phyloP scores from a whole-genome alignment of 2,888 invertebrate genomes.

The Hyposoter didymator region DNA sequence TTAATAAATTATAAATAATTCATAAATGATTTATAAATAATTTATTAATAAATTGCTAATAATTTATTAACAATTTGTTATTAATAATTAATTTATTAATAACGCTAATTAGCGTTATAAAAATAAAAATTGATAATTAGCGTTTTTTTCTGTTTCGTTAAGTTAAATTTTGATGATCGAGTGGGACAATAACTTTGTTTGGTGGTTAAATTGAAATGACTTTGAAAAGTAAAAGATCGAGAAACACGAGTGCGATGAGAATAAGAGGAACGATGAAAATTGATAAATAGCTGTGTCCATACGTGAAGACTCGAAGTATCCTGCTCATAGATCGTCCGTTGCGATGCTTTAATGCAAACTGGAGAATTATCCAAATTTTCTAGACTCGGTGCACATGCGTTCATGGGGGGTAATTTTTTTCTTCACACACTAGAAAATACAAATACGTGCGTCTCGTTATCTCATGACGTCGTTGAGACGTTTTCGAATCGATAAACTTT shows the following conservation, averaged over 20 bases:
- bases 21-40: too few relatives aligned
- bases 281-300: conserved; percentile 60
- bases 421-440: conserved; percentile 10
- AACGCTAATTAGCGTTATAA: too few relatives aligned
- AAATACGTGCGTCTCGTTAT: conserved; percentile 33
- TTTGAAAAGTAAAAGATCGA: not conserved
- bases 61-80: too few relatives aligned
- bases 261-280: not conserved
- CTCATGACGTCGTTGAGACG: conserved; percentile 53
- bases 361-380: conserved; percentile 47
- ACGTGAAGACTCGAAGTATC: conserved; percentile 72
- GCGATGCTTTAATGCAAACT: conserved; percentile 67
- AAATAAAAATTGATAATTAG: too few relatives aligned
- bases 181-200: not conserved
- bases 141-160: too few relatives aligned
- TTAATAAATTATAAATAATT: too few relatives aligned
- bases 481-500: conserved; percentile 62
- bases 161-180: not conserved
- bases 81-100: too few relatives aligned
- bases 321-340: conserved; percentile 71
- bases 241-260: not conserved
- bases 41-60: too few relatives aligned
- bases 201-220: not conserved
- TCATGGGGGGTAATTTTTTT: conserved; percentile 20
- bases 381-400: conserved; percentile 17